These are phyloP conservation scores for Papilio machaon DNA, from an alignment of 1,140 invertebrate species.

Conservation along the genomic window DNA sequence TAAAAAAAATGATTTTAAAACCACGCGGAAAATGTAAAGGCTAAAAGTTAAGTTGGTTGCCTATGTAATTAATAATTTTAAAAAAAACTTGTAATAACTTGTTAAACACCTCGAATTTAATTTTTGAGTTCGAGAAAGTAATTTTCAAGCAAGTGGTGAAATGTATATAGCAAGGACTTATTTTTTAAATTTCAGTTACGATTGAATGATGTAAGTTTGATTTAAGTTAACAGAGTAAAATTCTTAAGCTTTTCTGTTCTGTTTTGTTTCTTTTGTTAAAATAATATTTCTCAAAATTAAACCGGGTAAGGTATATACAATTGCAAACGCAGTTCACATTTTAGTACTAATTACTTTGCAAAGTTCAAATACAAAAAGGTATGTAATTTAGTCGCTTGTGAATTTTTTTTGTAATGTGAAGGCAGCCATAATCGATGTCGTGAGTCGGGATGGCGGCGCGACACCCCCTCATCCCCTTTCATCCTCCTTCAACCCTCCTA, in stretches of 20 bases:
- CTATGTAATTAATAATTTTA: neutral
- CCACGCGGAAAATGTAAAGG: no score
- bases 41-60: neutral
- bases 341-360: no score
- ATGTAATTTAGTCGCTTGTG: neutral
- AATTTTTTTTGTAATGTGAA: neutral
- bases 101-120: neutral
- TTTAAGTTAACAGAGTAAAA: neutral
- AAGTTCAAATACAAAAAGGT: no score
- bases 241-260: no score
- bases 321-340: no score
- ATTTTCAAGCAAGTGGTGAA: neutral
- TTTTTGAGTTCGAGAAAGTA: neutral
- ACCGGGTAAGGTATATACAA: neutral
- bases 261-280: no score
- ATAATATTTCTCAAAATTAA: no score
- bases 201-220: neutral
- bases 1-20: no score
- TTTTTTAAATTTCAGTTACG: neutral
- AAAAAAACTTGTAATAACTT: neutral
- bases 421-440: conserved; percentile 28
- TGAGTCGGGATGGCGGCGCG: neutral
- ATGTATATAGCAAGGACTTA: neutral
- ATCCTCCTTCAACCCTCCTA: neutral
- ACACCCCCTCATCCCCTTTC: neutral